Conservation (phyloP, 2,797 vertebrate genomes). For the Distichodus sexfasciatus region DNA sequence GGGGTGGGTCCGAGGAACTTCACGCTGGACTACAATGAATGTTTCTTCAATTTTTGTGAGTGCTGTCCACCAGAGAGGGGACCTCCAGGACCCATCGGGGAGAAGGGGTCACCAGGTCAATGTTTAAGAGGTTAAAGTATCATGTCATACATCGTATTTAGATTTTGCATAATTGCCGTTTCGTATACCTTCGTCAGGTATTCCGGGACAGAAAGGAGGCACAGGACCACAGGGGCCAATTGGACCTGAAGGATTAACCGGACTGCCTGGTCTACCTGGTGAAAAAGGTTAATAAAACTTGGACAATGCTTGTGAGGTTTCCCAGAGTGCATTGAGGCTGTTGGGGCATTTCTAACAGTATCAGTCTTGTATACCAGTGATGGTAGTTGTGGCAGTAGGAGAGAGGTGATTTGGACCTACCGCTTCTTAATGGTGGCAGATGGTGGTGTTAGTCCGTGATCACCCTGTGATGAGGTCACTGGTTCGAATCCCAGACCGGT, state of each 20-base stretch:
- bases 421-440: too few relatives aligned
- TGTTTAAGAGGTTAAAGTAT: too few relatives aligned
- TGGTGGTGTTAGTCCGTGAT: too few relatives aligned
- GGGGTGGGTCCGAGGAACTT: constrained; percentile 73
- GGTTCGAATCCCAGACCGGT: too few relatives aligned
- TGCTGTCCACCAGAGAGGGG: constrained; percentile 83
- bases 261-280: constrained; percentile 67
- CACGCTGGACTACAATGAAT: constrained; percentile 82
- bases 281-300: constrained; percentile 62
- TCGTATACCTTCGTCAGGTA: constrained; percentile 70
- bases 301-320: not conserved
- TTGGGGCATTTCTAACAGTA: too few relatives aligned
- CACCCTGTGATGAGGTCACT: too few relatives aligned
- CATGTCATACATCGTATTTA: too few relatives aligned
- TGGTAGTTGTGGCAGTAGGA: too few relatives aligned
- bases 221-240: constrained; percentile 72
- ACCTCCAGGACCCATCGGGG: constrained; percentile 71
- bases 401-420: too few relatives aligned
- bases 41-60: constrained; percentile 91
- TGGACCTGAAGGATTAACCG: constrained; percentile 70
- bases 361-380: too few relatives aligned
- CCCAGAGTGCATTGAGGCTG: too few relatives aligned
- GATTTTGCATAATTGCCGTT: not conserved
- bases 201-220: constrained; percentile 80
- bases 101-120: constrained; percentile 63